Base-by-base conservation (phyloP, 2,888 invertebrate genomes). In the Scelioninae gen. 2 region DNA sequence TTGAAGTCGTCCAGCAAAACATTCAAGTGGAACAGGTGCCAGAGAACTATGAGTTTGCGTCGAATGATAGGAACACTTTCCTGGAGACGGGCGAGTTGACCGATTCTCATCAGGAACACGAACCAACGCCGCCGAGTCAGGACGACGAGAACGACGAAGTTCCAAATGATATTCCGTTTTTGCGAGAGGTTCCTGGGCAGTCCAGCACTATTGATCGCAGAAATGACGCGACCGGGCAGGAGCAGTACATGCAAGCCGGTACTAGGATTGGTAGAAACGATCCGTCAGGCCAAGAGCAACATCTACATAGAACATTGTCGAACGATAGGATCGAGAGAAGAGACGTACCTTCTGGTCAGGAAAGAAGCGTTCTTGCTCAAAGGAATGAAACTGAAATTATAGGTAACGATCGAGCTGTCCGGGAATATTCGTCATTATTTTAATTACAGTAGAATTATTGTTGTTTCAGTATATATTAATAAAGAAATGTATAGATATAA, bases 61-160 rank as follows among this genome's bases (percentile, higher is more conserved):
- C 86, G 2, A 86, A 85, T 46, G 86, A 86, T 43, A 76, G 86
- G 52, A 86, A 86, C 37, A 86, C 86, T 6, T 86, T 86, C 60
- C 76, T 86, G 33, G 86, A 86, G 64, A 86, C 86, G 2, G 86
- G 86, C 0, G 86, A 86, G 58, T 65, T 86, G n/a, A 86, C 86
- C 2, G 86, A 86, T 73, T 82, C 84, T 2, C 86, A 86, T 76
- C 83, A 83, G 43, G 85, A 85, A 13, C 84, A 84, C 53, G 84
- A 85, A 39, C 76, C 81, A 0, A 81, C 79, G 6, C 82, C 85
- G 0, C 81, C 82, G 2, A 84, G 80, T 58, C 86, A 86, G 60
- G 86, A 86, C 6, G 86, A 86, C 19, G 85, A 86, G 63, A 86
- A 86, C 18, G 86, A 86, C 11, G 86, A 86, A 75, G 85, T 85